A percentile compares a stretch with the other conserved stretches of the same genome.
Conservation (phyloP, 53 echinoderm and acorn worm genomes). For the Echinometra lucunter region DNA sequence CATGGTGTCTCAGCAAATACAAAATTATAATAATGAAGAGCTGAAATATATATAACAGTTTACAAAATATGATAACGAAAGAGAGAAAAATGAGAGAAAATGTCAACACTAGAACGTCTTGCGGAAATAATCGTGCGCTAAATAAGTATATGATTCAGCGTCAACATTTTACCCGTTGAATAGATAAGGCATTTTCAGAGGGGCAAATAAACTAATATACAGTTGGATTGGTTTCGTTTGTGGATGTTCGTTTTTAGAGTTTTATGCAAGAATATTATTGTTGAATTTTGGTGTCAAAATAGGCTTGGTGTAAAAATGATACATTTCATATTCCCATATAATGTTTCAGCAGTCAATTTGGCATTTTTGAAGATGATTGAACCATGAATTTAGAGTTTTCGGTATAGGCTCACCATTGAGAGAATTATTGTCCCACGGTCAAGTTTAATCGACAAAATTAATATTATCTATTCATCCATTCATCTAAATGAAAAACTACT, state of each 20-base stretch:
- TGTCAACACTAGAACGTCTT: neutral
- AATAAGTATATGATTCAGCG: too few relatives aligned
- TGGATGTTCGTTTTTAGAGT: neutral
- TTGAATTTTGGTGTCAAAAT: neutral
- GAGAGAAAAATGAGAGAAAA: neutral
- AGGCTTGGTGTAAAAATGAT: neutral
- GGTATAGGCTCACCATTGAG: neutral
- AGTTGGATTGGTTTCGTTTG: neutral
- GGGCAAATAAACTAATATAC: too few relatives aligned
- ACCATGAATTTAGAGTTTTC: neutral
- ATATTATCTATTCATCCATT: neutral
- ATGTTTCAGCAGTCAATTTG: neutral
- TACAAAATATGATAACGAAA: neutral
- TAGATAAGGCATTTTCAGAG: neutral
- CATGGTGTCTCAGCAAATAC: constrained; percentile 25
- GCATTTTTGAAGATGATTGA: neutral
- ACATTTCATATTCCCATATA: neutral
- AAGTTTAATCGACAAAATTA: neutral
- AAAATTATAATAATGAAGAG: neutral
- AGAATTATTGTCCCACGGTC: neutral
- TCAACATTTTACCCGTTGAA: neutral
- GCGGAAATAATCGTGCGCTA: too few relatives aligned
- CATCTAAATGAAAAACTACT: neutral
- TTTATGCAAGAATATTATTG: neutral
- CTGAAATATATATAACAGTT: neutral